phyloP scores from a whole-genome alignment of 2,797 vertebrate genomes.

The Anabacerthia variegaticeps region DNA sequence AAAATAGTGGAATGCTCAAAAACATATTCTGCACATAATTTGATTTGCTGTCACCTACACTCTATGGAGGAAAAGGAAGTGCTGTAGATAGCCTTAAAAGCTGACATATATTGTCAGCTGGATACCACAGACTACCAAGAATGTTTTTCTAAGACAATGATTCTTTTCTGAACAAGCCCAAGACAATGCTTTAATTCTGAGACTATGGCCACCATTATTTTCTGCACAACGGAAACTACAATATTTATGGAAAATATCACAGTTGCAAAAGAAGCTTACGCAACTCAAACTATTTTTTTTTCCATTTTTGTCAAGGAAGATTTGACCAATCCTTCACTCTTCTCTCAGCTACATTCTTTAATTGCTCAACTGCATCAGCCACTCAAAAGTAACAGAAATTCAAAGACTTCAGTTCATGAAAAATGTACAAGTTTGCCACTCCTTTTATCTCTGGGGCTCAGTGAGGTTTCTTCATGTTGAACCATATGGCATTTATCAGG shows the following conservation, averaged over 20 bases:
- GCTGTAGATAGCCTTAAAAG: neutral
- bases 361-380: neutral
- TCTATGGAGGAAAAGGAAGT: neutral
- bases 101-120: neutral
- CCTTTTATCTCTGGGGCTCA: neutral
- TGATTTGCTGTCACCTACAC: neutral
- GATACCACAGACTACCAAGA: neutral
- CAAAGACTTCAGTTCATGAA: neutral
- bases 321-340: neutral
- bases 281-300: neutral
- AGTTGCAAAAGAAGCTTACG: neutral
- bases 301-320: neutral
- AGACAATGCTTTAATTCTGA: neutral
- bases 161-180: neutral
- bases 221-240: neutral
- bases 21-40: neutral
- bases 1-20: neutral
- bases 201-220: neutral
- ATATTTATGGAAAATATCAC: neutral
- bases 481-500: neutral
- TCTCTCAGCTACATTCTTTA: neutral
- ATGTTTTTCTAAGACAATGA: neutral
- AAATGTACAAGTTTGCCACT: neutral
- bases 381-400: neutral
- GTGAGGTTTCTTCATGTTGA: neutral